Evolutionary conservation across 2,113 vertebrate genomes (phyloP).

Genomic region (Chaenogobius annularis): DNA sequence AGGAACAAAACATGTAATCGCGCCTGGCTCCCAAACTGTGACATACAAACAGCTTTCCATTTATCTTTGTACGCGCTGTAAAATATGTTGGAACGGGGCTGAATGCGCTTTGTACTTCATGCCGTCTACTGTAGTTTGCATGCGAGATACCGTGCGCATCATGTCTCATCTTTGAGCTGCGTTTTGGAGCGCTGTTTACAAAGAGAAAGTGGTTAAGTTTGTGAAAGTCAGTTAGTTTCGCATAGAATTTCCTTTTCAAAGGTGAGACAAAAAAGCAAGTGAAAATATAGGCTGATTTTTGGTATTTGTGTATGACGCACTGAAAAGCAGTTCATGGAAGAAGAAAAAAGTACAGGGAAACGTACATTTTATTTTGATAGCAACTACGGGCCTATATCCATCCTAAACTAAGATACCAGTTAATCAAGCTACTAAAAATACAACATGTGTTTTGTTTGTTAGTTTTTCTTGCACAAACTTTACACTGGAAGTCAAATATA

Average conservation of each 20-base stretch:
- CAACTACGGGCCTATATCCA: no score
- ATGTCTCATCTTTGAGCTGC: neutral
- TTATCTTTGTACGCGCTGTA: slow-evolving; percentile 9
- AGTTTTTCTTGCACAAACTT: no score
- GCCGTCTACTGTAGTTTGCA: neutral
- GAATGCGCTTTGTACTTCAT: neutral
- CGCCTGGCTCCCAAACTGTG: slow-evolving; percentile 4
- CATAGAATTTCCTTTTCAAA: neutral
- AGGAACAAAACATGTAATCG: slow-evolving; percentile 18
- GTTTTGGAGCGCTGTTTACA: neutral
- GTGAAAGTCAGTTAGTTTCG: neutral
- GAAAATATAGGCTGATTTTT: neutral
- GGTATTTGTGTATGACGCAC: neutral
- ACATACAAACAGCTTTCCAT: slow-evolving; percentile 8
- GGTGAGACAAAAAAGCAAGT: neutral
- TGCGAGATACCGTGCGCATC: neutral
- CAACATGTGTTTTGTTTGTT: no score
- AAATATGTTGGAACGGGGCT: neutral
- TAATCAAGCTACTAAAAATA: no score
- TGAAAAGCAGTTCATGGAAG: no score
- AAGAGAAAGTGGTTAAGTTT: neutral
- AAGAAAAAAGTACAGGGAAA: neutral
- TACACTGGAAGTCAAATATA: no score
- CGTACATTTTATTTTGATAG: no score
- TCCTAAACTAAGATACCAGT: no score